phyloP scores from a whole-genome alignment of 2,113 vertebrate species.

The Ceyx cyanopectus region DNA sequence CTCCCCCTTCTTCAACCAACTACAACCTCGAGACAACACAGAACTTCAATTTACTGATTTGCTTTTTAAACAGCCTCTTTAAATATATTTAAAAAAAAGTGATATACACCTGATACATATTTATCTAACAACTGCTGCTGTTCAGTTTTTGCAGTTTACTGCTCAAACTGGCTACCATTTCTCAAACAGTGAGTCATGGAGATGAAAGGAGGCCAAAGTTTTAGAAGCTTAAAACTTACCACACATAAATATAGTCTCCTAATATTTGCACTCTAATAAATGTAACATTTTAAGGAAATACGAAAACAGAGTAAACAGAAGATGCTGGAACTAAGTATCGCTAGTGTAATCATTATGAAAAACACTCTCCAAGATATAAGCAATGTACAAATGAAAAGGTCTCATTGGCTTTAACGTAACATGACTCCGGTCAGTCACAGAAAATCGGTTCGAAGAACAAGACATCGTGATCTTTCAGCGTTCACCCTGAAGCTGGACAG shows the following conservation, averaged over 20 bases:
- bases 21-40: neutral
- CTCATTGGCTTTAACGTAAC: neutral
- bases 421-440: neutral
- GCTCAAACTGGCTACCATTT: neutral
- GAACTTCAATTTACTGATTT: neutral
- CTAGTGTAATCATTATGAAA: neutral
- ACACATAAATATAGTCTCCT: neutral
- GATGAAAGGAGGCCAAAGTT: constrained; percentile 13
- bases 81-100: neutral
- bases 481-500: neutral
- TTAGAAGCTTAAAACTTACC: neutral
- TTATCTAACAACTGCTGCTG: neutral
- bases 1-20: neutral
- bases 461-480: accelerated
- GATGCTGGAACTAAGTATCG: neutral
- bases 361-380: neutral
- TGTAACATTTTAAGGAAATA: neutral
- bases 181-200: constrained; percentile 46
- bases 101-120: neutral
- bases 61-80: neutral
- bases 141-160: neutral
- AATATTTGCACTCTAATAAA: neutral
- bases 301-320: neutral
- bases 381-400: neutral
- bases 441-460: accelerated